A percentile compares a stretch with the other conserved stretches of the same genome.
phyloP scores from a whole-genome alignment of 2,797 vertebrate genomes.

The Microctenopoma steveboyesi region DNA sequence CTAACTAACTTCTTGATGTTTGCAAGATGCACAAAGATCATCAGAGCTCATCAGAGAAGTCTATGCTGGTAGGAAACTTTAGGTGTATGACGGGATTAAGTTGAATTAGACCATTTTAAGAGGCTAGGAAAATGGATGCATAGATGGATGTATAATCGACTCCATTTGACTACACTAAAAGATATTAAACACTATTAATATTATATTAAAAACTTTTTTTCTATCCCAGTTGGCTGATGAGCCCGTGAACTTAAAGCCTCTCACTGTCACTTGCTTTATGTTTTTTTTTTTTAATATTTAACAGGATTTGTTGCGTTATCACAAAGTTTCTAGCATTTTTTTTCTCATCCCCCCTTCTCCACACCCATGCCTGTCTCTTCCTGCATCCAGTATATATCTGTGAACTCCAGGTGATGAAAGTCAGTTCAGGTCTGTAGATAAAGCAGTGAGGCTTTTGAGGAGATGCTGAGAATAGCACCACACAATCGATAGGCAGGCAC shows the following conservation, averaged over 20 bases:
- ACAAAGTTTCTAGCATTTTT: not conserved
- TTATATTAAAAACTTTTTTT: not conserved
- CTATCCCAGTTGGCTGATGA: conserved; percentile 21
- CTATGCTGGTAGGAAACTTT: conserved; percentile 18
- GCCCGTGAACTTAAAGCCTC: not conserved
- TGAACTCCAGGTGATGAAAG: conserved; percentile 6
- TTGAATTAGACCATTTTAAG: conserved; percentile 30
- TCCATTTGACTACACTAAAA: conserved; percentile 13
- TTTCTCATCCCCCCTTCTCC: not conserved
- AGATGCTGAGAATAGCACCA: conserved; percentile 40
- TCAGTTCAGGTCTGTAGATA: conserved; percentile 23
- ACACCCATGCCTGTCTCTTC: not conserved
- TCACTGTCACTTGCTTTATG: not conserved
- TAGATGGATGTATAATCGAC: not conserved
- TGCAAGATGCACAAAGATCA: conserved; percentile 26
- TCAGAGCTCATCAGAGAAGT: conserved; percentile 30
- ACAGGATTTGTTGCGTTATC: not conserved
- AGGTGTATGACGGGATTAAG: conserved; percentile 30
- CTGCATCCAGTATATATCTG: not conserved
- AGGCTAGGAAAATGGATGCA: no score
- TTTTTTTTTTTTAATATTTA: not conserved
- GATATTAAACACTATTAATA: conserved; percentile 12
- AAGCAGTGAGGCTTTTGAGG: conserved; percentile 8
- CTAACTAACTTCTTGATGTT: conserved; percentile 13
- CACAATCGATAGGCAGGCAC: conserved; percentile 35